Conservation (phyloP, 2,113 vertebrate genomes). For the Halcyon malimbica region DNA sequence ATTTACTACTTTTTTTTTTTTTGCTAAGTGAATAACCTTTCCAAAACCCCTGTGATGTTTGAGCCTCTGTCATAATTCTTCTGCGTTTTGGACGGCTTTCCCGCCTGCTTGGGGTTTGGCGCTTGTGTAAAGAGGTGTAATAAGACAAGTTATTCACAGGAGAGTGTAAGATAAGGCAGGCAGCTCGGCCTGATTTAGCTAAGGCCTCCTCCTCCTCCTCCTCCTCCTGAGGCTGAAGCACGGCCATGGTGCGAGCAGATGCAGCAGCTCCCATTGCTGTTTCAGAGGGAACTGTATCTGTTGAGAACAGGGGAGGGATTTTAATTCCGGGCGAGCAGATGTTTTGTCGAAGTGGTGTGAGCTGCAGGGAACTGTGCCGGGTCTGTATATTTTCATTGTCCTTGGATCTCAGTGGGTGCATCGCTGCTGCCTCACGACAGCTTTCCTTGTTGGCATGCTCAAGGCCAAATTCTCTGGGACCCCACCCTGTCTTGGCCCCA, state of each 20-base stretch:
- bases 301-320: not conserved
- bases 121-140: conserved; percentile 8
- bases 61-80: conserved; percentile 24
- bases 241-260: conserved; percentile 20
- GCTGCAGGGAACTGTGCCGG: not conserved
- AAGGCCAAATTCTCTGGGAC: not conserved
- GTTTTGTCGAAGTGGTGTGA: not conserved
- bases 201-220: not conserved
- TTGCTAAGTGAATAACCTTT: not conserved
- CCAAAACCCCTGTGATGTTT: not conserved
- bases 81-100: not conserved
- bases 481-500: not conserved
- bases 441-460: not conserved
- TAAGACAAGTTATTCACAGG: conserved; percentile 16
- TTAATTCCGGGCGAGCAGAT: not conserved
- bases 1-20: not conserved
- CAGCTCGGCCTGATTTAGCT: not conserved
- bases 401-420: not conserved
- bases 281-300: not conserved
- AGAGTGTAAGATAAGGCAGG: conserved; percentile 38
- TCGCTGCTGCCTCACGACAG: not conserved
- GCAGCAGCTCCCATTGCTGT: conserved; percentile 27
- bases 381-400: not conserved
- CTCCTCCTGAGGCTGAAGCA: conserved; percentile 21
- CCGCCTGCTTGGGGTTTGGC: conserved; percentile 16